Base-by-base conservation (phyloP, 2,113 vertebrate species). In the Anguilla rostrata region DNA sequence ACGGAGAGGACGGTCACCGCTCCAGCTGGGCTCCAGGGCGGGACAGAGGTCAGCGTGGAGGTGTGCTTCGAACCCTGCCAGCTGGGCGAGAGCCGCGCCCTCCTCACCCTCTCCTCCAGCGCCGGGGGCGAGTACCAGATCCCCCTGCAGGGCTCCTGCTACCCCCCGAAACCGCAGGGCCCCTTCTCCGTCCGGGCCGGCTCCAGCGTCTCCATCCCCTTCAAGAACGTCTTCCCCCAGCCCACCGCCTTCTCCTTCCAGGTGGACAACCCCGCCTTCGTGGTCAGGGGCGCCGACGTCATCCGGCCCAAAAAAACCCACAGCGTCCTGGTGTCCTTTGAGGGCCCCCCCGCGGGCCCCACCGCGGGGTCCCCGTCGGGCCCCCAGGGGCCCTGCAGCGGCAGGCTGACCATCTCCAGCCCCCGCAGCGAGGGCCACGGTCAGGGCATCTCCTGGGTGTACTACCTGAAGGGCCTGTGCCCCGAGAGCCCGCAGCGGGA, bases 161-260 rank as follows among this genome's bases (percentile, higher is more conserved):
- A 94, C 0, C 91, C 94, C 0, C 96, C 97, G 22, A 96, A 96
- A 88, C 94, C 97, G 0, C 97, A 98, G 88, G 97, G 98, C 1
- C 97, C 96, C 1, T 94, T 96, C 81, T 60, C 85, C 81, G 91
- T 98, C 90, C 94, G 88, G 78, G 89, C 94, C 0, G 92, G 97
- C 0, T 88, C 86, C 90, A 95, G 6, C 86, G 20, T 94, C 20
- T n/a, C 92, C 41, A 97, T 98, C 87, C 94, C 96, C 79, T 99
- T 99, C 93, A 98, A 97, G 88, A 99, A 98, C 0, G 20, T 97
- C 9, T 98, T 98, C 93, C 87, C 89, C 3, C 94, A 95, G 60
- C 53, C 92, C 0, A 93, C 90, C 0, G 39, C 91, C 49, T 98
- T 96, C 90, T 94, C 92, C 82, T 95, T 91, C 84, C 86, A 87